These are phyloP conservation scores for Lacerta viridis DNA, from an alignment of 2,797 vertebrate genomes.

Conservation along the genomic window DNA sequence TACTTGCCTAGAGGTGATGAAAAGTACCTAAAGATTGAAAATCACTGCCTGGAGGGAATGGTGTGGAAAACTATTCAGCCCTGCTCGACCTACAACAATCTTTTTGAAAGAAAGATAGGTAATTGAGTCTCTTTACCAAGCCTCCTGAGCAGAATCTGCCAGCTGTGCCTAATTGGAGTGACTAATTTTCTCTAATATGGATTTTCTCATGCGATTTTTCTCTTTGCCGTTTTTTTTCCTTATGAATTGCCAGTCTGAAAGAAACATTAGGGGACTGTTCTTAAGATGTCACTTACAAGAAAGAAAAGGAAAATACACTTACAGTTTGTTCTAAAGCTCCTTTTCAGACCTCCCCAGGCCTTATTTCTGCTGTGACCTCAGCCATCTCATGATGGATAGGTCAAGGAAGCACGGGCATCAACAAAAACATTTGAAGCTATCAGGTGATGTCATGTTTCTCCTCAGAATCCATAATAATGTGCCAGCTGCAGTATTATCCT, in stretches of 20 bases:
- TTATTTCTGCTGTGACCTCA: background rate
- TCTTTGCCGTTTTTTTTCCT: constrained; percentile 59
- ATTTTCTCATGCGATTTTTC: constrained; percentile 49
- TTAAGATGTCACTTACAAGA: constrained; percentile 44
- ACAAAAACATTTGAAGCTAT: background rate
- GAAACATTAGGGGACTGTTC: constrained; percentile 31
- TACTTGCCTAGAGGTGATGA: background rate
- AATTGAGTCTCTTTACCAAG: constrained; percentile 17
- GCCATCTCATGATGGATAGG: background rate
- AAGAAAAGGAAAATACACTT: constrained; percentile 21
- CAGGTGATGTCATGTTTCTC: background rate
- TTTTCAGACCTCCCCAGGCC: constrained; percentile 8
- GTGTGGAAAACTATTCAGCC: constrained; percentile 38
- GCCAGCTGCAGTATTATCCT: background rate
- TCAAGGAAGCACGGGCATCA: constrained; percentile 14
- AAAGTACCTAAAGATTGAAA: background rate
- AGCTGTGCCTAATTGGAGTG: constrained; percentile 48
- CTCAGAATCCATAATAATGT: background rate
- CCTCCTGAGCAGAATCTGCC: constrained; percentile 40
- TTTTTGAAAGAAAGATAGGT: constrained; percentile 11
- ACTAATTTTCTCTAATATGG: constrained; percentile 37
- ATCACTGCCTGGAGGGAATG: background rate
- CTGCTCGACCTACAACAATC: constrained; percentile 20
- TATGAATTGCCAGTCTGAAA: constrained; percentile 57
- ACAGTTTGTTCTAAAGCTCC: constrained; percentile 13